These are phyloP conservation scores for Pterocles burchelli DNA, from an alignment of 2,113 vertebrate genomes.

Conservation along the genomic window DNA sequence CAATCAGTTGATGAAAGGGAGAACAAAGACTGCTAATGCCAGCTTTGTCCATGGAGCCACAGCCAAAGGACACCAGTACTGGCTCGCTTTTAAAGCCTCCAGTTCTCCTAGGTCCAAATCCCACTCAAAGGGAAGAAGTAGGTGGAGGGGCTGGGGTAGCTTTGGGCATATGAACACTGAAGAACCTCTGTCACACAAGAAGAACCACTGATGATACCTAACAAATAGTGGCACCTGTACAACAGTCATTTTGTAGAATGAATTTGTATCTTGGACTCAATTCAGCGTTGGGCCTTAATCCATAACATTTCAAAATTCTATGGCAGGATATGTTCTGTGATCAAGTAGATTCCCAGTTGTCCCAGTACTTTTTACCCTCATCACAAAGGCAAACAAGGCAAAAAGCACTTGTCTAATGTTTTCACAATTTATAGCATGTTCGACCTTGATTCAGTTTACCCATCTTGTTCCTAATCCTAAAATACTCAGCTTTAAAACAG, in stretches of 20 bases:
- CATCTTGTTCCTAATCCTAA: conserved; percentile 14
- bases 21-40: neutral
- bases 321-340: neutral
- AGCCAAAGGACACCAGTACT: neutral
- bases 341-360: neutral
- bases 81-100: neutral
- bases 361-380: neutral
- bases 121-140: neutral
- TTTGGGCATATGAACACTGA: neutral
- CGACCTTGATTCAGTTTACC: neutral
- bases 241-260: neutral
- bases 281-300: neutral
- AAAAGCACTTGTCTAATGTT: neutral
- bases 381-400: neutral
- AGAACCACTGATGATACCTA: neutral
- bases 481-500: conserved; percentile 33
- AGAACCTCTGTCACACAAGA: neutral
- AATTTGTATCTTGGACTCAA: neutral
- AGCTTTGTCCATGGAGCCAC: neutral
- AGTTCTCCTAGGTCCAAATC: neutral
- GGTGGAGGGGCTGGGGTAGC: neutral
- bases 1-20: neutral
- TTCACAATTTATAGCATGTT: neutral
- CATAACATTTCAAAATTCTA: neutral
- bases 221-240: neutral